Conservation (phyloP, 1,140 invertebrate species). For the Aphelinus certus region DNA sequence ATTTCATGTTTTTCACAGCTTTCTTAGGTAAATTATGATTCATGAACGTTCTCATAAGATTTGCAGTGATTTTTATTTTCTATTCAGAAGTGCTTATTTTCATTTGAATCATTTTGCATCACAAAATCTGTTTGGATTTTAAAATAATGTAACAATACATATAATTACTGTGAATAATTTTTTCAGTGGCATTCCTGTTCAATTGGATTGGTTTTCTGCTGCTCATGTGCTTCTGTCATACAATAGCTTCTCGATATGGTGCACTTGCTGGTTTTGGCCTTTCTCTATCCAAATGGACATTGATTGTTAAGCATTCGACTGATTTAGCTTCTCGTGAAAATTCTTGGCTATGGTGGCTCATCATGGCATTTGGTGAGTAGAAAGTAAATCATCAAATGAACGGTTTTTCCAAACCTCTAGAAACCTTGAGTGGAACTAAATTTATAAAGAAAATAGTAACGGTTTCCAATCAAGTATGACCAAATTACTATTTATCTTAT, state of each 20-base stretch:
- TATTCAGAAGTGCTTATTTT: neutral
- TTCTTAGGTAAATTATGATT: slow-evolving; percentile 75
- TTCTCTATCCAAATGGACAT: slow-evolving; percentile 92
- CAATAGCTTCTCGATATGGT: slow-evolving; percentile 91
- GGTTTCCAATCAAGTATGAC: neutral
- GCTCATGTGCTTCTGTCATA: slow-evolving; percentile 92
- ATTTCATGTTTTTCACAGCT: slow-evolving; percentile 88
- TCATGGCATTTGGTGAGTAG: slow-evolving; percentile 82
- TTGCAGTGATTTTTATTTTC: neutral
- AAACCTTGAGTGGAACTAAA: neutral
- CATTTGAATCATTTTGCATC: neutral
- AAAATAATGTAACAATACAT: neutral
- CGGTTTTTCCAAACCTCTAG: too few species aligned
- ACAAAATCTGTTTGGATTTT: slow-evolving; percentile 14
- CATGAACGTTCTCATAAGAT: neutral
- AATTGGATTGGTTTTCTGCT: slow-evolving; percentile 95
- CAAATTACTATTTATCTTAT: too few species aligned
- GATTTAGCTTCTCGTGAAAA: slow-evolving; percentile 86
- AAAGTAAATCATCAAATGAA: too few species aligned
- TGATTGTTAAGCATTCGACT: slow-evolving; percentile 91
- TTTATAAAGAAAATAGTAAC: neutral
- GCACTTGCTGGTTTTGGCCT: slow-evolving; percentile 91
- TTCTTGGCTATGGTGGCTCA: slow-evolving; percentile 90
- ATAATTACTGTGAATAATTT: neutral
- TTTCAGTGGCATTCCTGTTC: slow-evolving; percentile 85